Evolutionary conservation across 2,888 invertebrate species (phyloP).

Genomic region (Chloroclysta siterata): DNA sequence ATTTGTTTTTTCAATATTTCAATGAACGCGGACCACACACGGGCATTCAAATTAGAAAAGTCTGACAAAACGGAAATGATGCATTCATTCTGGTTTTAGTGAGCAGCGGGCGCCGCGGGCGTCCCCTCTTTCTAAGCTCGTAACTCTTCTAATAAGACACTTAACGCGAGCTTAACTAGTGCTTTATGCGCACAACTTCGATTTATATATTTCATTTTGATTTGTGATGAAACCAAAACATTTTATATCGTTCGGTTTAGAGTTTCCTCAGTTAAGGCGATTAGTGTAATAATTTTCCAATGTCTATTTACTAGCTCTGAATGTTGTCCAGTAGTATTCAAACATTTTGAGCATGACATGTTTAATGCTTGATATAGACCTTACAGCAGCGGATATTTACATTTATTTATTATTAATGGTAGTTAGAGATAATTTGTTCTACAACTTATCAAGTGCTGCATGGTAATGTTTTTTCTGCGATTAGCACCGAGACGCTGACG

Average conservation of each 20-base stretch:
- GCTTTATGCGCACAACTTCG: constrained; percentile 71
- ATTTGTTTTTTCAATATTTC: constrained; percentile 55
- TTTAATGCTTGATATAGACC: constrained; percentile 39
- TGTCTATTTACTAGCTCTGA: constrained; percentile 44
- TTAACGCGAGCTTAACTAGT: constrained; percentile 74
- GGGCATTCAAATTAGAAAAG: constrained; percentile 75
- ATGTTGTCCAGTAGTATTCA: constrained; percentile 44
- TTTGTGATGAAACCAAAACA: constrained; percentile 71
- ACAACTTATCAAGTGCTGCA: constrained; percentile 58
- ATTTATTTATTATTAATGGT: constrained; percentile 48
- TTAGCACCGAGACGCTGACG: constrained; percentile 37
- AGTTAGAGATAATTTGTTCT: constrained; percentile 61
- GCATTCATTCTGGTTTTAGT: constrained; percentile 73
- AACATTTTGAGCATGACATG: constrained; percentile 38
- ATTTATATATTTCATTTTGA: constrained; percentile 75
- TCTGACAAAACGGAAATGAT: constrained; percentile 77
- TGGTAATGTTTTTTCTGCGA: constrained; percentile 55
- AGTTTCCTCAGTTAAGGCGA: constrained; percentile 64
- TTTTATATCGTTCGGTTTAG: constrained; percentile 51
- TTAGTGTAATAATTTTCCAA: constrained; percentile 62
- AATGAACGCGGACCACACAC: constrained; percentile 76
- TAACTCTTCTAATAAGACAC: constrained; percentile 80
- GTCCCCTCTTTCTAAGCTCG: constrained; percentile 73
- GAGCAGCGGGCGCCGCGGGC: constrained; percentile 72
- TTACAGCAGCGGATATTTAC: constrained; percentile 39